Evolutionary conservation across 1,140 invertebrate genomes (phyloP).

Genomic region (Drosophila prosaltans): DNA sequence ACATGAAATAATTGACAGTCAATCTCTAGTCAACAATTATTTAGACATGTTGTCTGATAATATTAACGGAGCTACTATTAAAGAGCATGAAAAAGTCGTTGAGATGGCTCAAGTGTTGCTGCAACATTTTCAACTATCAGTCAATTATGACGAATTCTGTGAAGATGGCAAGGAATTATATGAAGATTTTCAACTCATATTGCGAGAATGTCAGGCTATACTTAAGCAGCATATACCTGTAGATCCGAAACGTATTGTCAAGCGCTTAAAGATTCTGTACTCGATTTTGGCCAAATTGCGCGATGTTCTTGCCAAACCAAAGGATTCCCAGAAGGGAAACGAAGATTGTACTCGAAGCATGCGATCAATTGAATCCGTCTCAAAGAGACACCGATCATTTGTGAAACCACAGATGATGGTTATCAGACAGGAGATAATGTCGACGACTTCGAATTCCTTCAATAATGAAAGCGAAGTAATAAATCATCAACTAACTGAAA

Average conservation of each 20-base stretch:
- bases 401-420: conserved; percentile 4
- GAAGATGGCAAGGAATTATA: conserved; percentile 39
- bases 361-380: conserved; percentile 3
- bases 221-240: conserved; percentile 44
- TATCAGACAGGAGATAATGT: background rate
- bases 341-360: conserved; percentile 1
- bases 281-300: conserved; percentile 66
- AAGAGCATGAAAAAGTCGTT: conserved; percentile 37
- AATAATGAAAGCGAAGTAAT: conserved; percentile 43
- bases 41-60: conserved; percentile 55
- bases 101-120: conserved; percentile 65
- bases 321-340: background rate
- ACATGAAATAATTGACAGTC: conserved; percentile 73
- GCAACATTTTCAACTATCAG: conserved; percentile 59
- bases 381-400: conserved; percentile 30
- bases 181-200: conserved; percentile 64
- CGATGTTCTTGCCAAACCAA: conserved; percentile 34
- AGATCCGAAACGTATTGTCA: conserved; percentile 57
- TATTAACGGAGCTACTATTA: conserved; percentile 18
- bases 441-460: background rate
- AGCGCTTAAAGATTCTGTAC: conserved; percentile 75
- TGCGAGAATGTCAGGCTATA: conserved; percentile 67
- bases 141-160: conserved; percentile 47
- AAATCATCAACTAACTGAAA: conserved; percentile 55
- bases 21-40: conserved; percentile 61